Evolutionary conservation across 2,888 invertebrate genomes (phyloP).

Genomic region (Helicoverpa assulta): DNA sequence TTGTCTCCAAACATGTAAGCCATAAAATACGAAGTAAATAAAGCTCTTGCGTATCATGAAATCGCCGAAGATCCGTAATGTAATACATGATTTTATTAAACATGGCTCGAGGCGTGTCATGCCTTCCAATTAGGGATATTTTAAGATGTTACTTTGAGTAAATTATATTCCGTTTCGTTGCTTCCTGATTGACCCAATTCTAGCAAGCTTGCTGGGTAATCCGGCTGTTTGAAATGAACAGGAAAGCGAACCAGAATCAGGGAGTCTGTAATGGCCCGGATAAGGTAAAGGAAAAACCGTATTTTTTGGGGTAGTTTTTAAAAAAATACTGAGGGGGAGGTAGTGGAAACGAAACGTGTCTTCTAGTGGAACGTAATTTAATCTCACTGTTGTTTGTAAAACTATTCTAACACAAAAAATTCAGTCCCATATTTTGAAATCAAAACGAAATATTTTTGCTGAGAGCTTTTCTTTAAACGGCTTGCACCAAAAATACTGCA

Average conservation of each 20-base stretch:
- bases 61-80: conserved; percentile 34
- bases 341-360: not conserved
- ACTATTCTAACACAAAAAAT: too few species aligned
- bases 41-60: conserved; percentile 44
- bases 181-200: conserved; percentile 41
- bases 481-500: not conserved
- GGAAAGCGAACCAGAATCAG: conserved; percentile 29
- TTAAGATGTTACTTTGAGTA: conserved; percentile 15
- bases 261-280: conserved; percentile 43
- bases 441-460: too few species aligned
- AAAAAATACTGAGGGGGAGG: not conserved
- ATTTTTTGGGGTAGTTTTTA: conserved; percentile 27
- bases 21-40: conserved; percentile 51
- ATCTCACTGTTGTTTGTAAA: too few species aligned
- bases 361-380: too few species aligned
- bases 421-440: too few species aligned
- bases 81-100: conserved; percentile 60
- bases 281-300: conserved; percentile 39
- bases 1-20: conserved; percentile 35
- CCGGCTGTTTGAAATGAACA: conserved; percentile 36
- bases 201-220: conserved; percentile 35
- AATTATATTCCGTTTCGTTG: conserved; percentile 33
- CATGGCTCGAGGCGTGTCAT: conserved; percentile 26
- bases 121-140: conserved; percentile 42
- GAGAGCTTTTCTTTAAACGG: not conserved